A percentile compares a stretch with the other conserved stretches of the same genome.
phyloP scores from a whole-genome alignment of 1,140 invertebrate species.

The Apolygus lucorum region DNA sequence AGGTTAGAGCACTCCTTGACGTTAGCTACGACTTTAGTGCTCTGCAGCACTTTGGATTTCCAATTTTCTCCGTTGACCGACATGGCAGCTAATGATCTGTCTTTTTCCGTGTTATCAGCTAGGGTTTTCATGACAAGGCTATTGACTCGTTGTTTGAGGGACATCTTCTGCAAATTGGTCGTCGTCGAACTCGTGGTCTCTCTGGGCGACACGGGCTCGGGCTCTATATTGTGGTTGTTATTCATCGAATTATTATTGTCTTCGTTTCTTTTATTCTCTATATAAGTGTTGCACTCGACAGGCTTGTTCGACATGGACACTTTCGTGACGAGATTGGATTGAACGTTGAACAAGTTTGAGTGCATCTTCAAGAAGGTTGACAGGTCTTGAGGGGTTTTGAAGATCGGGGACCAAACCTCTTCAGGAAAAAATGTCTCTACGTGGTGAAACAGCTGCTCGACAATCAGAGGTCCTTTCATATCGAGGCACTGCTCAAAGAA shows the following conservation, averaged over 20 bases:
- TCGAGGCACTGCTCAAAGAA: constrained; percentile 70
- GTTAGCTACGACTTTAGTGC: constrained; percentile 66
- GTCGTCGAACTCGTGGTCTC: not conserved
- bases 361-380: constrained; percentile 82
- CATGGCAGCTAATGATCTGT: constrained; percentile 47
- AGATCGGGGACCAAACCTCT: constrained; percentile 69
- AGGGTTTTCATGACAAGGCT: constrained; percentile 78
- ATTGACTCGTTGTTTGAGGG: constrained; percentile 77
- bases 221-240: constrained; percentile 14
- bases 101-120: constrained; percentile 80
- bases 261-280: constrained; percentile 22
- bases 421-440: constrained; percentile 68
- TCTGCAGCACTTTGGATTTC: constrained; percentile 70
- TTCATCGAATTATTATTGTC: not conserved
- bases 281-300: constrained; percentile 25
- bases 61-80: constrained; percentile 51
- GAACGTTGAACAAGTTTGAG: constrained; percentile 80
- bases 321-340: constrained; percentile 73
- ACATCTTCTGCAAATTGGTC: constrained; percentile 48
- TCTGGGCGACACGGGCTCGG: not conserved
- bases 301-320: constrained; percentile 41
- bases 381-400: constrained; percentile 76
- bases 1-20: constrained; percentile 65
- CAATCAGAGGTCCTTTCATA: constrained; percentile 65
- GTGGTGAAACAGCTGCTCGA: constrained; percentile 76